Conservation (phyloP, 2,113 vertebrate species). For the Rhagologus leucostigma region DNA sequence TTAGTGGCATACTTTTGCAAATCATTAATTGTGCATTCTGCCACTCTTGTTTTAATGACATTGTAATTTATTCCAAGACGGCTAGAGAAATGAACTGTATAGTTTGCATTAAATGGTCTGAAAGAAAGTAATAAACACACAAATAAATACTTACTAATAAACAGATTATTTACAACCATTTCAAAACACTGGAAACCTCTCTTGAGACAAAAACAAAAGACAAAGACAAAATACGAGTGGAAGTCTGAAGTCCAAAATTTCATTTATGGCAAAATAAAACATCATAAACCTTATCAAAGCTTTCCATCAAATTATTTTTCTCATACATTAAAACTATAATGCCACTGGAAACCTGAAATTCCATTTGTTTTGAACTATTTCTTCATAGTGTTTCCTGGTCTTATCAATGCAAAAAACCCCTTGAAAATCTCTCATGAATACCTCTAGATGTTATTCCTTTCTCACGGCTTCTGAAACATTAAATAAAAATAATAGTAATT, state of each 20-base stretch:
- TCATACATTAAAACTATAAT: neutral
- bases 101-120: conserved; percentile 40
- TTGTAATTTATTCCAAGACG: conserved; percentile 61
- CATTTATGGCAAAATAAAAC: neutral
- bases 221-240: neutral
- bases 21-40: conserved; percentile 59
- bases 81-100: conserved; percentile 57
- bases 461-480: neutral
- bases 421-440: neutral
- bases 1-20: conserved; percentile 60
- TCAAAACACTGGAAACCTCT: conserved; percentile 1
- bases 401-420: neutral
- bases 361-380: neutral
- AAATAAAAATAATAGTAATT: neutral
- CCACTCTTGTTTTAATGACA: conserved; percentile 31
- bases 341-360: neutral
- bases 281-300: neutral
- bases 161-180: conserved; percentile 27
- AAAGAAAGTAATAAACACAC: conserved; percentile 61
- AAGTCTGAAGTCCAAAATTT: neutral
- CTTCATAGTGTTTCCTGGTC: neutral
- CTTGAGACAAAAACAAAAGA: neutral
- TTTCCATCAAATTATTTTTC: neutral
- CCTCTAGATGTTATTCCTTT: neutral
- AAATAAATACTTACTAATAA: conserved; percentile 43